Conservation (phyloP, 2,797 vertebrate genomes). For the Hoplostethus atlanticus region DNA sequence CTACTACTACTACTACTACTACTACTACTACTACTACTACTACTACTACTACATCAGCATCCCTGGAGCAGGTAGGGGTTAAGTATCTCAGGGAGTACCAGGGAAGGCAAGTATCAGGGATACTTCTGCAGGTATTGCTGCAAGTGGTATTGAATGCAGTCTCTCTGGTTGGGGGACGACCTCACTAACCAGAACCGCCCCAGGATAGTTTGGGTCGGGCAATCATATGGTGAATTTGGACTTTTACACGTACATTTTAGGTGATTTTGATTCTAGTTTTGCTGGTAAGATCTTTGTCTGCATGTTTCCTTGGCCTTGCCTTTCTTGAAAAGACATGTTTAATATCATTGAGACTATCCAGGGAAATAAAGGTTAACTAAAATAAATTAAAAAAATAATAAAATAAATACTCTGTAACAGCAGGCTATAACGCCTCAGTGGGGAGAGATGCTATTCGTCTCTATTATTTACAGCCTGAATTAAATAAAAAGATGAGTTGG, state of each 20-base stretch:
- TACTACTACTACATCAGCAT: too few relatives aligned
- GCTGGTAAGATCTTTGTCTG: background rate
- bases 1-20: too few relatives aligned
- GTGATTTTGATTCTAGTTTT: background rate
- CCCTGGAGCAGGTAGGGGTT: too few relatives aligned
- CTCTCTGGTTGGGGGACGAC: too few relatives aligned
- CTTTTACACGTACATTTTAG: background rate
- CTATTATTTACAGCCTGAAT: constrained; percentile 43
- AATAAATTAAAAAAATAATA: constrained; percentile 14
- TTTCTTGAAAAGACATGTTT: constrained; percentile 19
- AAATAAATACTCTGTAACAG: constrained; percentile 25
- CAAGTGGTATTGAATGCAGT: too few relatives aligned
- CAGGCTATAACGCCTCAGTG: background rate
- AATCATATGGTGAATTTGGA: too few relatives aligned
- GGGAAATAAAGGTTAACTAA: constrained; percentile 57
- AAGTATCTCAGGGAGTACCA: too few relatives aligned
- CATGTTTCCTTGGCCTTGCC: background rate
- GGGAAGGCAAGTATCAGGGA: too few relatives aligned
- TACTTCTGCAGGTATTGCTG: too few relatives aligned
- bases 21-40: too few relatives aligned
- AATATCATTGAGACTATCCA: constrained; percentile 18
- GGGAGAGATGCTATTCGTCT: constrained; percentile 19
- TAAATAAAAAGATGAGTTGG: constrained; percentile 21
- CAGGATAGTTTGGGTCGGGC: too few relatives aligned
- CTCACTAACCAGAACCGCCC: too few relatives aligned